These are phyloP conservation scores for Tapirus terrestris DNA, from an alignment of 2,113 vertebrate genomes.

Conservation along the genomic window DNA sequence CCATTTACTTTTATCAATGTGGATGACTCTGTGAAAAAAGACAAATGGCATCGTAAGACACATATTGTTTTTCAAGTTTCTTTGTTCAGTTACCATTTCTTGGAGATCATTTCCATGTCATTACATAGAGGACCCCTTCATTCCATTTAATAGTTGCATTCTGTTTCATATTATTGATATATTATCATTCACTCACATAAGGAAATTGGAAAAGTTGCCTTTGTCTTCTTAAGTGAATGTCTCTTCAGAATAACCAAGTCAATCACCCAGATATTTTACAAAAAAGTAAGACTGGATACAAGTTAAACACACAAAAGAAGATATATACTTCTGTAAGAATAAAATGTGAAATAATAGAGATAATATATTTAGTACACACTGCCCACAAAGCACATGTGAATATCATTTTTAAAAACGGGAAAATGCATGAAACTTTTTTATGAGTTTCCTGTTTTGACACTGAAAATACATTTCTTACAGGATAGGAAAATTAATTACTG, in stretches of 20 bases:
- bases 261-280: not conserved
- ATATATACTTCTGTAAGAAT: not conserved
- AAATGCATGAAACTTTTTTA: not conserved
- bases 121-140: not conserved
- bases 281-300: not conserved
- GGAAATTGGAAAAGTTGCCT: not conserved
- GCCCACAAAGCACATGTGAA: not conserved
- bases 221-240: not conserved
- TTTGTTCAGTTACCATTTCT: not conserved
- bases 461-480: slow-evolving; percentile 4
- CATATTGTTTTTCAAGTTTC: not conserved
- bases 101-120: not conserved
- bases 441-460: not conserved
- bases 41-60: not conserved
- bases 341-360: slow-evolving; percentile 6
- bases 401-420: not conserved
- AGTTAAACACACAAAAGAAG: not conserved
- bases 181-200: not conserved
- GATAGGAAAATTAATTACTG: not conserved
- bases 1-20: not conserved
- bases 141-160: not conserved
- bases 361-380: not conserved
- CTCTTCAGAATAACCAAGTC: not conserved
- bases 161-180: not conserved
- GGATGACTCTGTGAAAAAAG: not conserved